These are phyloP conservation scores for Xylota segnis DNA, from an alignment of 2,888 invertebrate genomes.

Conservation along the genomic window DNA sequence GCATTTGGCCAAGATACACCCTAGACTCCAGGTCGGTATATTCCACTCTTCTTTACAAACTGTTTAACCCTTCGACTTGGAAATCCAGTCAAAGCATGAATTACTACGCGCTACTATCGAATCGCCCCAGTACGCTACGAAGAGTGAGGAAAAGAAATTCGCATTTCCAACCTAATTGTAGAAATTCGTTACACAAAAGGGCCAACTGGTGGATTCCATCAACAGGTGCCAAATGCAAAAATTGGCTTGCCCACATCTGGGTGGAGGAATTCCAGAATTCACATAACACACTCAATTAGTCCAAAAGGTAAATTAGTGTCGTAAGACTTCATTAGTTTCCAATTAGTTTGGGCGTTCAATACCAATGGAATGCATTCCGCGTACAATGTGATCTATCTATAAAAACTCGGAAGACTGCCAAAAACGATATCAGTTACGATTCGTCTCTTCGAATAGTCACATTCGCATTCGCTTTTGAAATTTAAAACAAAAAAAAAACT, in stretches of 20 bases:
- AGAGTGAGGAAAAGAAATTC: not conserved
- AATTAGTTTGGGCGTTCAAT: slow-evolving; percentile 38
- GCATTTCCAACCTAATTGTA: not conserved
- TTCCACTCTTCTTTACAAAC: too few relatives aligned
- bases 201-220: not conserved
- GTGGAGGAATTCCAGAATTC: slow-evolving; percentile 6
- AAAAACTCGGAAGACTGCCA: slow-evolving; percentile 40
- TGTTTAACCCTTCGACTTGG: too few relatives aligned
- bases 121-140: not conserved
- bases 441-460: slow-evolving; percentile 18
- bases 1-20: too few relatives aligned
- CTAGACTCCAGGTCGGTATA: too few relatives aligned
- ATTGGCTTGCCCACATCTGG: slow-evolving; percentile 9
- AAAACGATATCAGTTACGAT: slow-evolving; percentile 53
- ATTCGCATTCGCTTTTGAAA: slow-evolving; percentile 17
- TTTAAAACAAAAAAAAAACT: not conserved
- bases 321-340: slow-evolving; percentile 59
- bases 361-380: slow-evolving; percentile 12
- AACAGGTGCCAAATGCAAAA: slow-evolving; percentile 6
- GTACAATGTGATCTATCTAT: slow-evolving; percentile 25
- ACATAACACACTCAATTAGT: slow-evolving; percentile 13
- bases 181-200: not conserved
- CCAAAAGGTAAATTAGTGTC: slow-evolving; percentile 11
- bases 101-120: too few relatives aligned
- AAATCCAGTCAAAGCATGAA: too few relatives aligned